These are phyloP conservation scores for Torymus aiolomorphi DNA, from an alignment of 2,888 invertebrate genomes.

Conservation along the genomic window DNA sequence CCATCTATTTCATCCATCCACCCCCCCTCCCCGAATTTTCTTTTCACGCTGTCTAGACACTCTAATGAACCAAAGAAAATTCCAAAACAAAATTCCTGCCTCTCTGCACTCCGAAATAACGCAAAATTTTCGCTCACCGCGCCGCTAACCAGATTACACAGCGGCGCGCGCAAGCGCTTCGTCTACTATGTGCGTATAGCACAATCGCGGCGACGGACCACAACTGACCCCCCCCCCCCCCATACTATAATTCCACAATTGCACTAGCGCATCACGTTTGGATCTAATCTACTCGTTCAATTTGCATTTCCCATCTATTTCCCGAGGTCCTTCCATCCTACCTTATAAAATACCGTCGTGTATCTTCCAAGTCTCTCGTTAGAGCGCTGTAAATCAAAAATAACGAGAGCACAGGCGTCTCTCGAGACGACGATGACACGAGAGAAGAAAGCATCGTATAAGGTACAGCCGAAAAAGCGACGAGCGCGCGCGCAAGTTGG, in stretches of 20 bases:
- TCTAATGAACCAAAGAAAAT: conserved; percentile 8
- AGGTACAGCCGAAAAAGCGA: no score
- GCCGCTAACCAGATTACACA: conserved; percentile 22
- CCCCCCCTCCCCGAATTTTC: no score
- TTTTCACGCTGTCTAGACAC: not conserved
- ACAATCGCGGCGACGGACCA: no score
- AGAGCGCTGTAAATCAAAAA: conserved; percentile 67
- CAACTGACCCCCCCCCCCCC: no score
- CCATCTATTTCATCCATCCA: no score
- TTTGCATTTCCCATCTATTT: conserved; percentile 26
- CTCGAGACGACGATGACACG: not conserved
- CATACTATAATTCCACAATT: no score
- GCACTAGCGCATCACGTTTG: no score
- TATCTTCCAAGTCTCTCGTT: conserved; percentile 58
- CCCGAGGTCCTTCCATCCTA: not conserved
- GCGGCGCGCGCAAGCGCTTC: not conserved
- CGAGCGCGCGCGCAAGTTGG: no score
- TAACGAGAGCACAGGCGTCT: conserved; percentile 61
- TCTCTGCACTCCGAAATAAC: conserved; percentile 6
- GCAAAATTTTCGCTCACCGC: conserved; percentile 10
- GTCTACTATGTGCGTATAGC: not conserved
- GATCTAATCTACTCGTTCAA: conserved; percentile 11
- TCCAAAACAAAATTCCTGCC: conserved; percentile 6
- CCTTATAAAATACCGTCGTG: not conserved
- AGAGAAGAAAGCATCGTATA: not conserved